Evolutionary conservation across 2,888 invertebrate genomes (phyloP).

Genomic region (Erebia aethiops): DNA sequence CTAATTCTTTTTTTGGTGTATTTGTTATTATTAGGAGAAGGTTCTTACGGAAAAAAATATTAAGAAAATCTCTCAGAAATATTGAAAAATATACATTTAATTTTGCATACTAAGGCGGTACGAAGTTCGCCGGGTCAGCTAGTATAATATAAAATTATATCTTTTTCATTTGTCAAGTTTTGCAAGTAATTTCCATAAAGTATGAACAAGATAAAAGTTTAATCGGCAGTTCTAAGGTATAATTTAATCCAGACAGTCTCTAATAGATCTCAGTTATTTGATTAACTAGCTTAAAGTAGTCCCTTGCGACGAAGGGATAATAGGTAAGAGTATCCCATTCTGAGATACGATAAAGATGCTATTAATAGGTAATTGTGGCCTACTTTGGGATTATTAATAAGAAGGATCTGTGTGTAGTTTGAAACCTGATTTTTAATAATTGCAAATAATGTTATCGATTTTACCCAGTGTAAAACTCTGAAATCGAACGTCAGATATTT

Average conservation of each 20-base stretch:
- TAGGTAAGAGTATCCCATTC: slow-evolving; percentile 15
- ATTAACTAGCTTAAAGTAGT: slow-evolving; percentile 20
- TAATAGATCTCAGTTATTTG: slow-evolving; percentile 15
- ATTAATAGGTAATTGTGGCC: slow-evolving; percentile 3
- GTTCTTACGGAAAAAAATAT: no score
- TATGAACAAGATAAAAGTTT: background rate
- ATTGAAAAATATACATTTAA: no score
- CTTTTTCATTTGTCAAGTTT: no score
- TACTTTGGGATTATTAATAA: slow-evolving; percentile 2
- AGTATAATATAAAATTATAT: no score
- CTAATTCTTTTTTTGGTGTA: no score
- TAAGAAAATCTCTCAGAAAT: no score
- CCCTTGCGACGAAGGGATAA: slow-evolving; percentile 15
- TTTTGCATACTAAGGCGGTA: no score
- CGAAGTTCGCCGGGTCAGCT: no score
- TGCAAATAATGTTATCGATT: background rate
- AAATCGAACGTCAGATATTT: background rate
- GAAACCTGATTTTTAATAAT: background rate
- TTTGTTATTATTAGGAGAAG: no score
- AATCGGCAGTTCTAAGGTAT: slow-evolving; percentile 10
- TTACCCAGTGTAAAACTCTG: background rate
- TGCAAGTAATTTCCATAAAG: background rate
- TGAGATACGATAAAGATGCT: slow-evolving; percentile 10
- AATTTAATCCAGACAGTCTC: slow-evolving; percentile 15
- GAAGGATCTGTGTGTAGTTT: background rate